Evolutionary conservation across 2,888 invertebrate genomes (phyloP).

Genomic region (Lasioglossum marginatum): DNA sequence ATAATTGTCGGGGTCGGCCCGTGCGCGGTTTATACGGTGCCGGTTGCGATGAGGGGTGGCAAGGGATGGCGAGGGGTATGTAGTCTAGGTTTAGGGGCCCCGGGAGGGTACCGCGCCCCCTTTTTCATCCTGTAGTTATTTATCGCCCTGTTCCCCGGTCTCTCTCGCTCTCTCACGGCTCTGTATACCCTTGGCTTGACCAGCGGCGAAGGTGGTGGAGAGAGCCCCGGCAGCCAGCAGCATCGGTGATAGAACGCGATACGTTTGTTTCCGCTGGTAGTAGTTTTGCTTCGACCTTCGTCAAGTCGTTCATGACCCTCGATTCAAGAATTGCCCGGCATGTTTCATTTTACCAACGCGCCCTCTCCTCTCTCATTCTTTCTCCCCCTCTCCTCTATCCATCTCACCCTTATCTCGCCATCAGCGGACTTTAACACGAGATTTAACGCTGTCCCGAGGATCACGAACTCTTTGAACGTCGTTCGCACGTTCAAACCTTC

Average conservation of each 20-base stretch:
- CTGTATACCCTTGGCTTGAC: slow-evolving; percentile 69
- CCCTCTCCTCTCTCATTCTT: slow-evolving; percentile 18
- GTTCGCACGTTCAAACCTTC: not conserved
- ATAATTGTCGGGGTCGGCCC: slow-evolving; percentile 82
- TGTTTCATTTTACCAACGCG: slow-evolving; percentile 44
- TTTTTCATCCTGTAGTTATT: slow-evolving; percentile 83
- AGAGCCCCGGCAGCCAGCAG: slow-evolving; percentile 47
- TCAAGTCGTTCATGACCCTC: slow-evolving; percentile 72
- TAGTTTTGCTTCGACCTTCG: slow-evolving; percentile 76
- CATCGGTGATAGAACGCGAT: slow-evolving; percentile 74
- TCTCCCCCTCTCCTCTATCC: not conserved
- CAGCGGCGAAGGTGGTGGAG: slow-evolving; percentile 74
- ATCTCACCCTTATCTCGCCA: slow-evolving; percentile 39
- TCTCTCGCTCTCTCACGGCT: slow-evolving; percentile 59
- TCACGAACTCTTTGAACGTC: not conserved
- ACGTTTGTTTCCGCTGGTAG: slow-evolving; percentile 64
- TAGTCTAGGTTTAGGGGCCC: slow-evolving; percentile 83
- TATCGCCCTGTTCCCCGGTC: slow-evolving; percentile 78
- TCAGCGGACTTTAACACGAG: slow-evolving; percentile 67
- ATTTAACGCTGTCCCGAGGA: slow-evolving; percentile 71
- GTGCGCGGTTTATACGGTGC: slow-evolving; percentile 74
- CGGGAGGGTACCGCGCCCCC: slow-evolving; percentile 82
- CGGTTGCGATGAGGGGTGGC: slow-evolving; percentile 56
- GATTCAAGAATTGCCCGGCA: slow-evolving; percentile 73
- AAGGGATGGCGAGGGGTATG: slow-evolving; percentile 71